Conservation (phyloP, 2,113 vertebrate species). For the Pangasianodon hypophthalmus region DNA sequence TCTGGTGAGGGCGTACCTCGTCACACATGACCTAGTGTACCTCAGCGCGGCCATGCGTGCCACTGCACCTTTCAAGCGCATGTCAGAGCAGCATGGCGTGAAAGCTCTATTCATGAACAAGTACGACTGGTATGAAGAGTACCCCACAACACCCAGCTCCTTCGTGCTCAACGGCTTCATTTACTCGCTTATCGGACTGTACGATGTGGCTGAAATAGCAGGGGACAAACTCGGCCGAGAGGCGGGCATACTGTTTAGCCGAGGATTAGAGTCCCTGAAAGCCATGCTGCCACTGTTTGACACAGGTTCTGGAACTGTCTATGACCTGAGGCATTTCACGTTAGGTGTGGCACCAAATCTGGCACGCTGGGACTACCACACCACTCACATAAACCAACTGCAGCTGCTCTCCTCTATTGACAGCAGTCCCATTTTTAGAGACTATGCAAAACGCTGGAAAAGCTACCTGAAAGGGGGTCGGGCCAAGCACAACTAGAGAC, state of each 20-base stretch:
- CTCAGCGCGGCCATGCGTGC: slow-evolving; percentile 80
- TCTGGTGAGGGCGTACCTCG: slow-evolving; percentile 79
- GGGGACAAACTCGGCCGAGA: slow-evolving; percentile 80
- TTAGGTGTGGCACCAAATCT: slow-evolving; percentile 84
- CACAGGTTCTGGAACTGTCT: slow-evolving; percentile 85
- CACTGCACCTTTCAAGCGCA: slow-evolving; percentile 78
- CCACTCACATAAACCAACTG: slow-evolving; percentile 90
- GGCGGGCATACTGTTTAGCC: slow-evolving; percentile 76
- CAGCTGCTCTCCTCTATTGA: slow-evolving; percentile 83
- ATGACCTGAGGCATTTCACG: slow-evolving; percentile 87
- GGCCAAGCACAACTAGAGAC: slow-evolving; percentile 86
- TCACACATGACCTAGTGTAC: slow-evolving; percentile 78
- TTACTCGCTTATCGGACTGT: slow-evolving; percentile 84
- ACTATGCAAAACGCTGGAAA: slow-evolving; percentile 84
- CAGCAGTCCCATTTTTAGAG: slow-evolving; percentile 79
- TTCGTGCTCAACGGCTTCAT: slow-evolving; percentile 90
- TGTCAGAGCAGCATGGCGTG: slow-evolving; percentile 78
- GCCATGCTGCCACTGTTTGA: slow-evolving; percentile 87
- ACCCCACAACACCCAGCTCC: slow-evolving; percentile 84
- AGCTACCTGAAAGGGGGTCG: slow-evolving; percentile 82
- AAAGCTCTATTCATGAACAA: slow-evolving; percentile 82
- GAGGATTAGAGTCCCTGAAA: slow-evolving; percentile 83
- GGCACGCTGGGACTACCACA: slow-evolving; percentile 90
- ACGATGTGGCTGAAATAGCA: slow-evolving; percentile 84
- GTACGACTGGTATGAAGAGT: slow-evolving; percentile 90